Evolutionary conservation across 30 jellyfish, hydroid and myxozoan species (phyloP), one percentile per base, ranked within the genome.

Genomic region (Chironex yamaguchii): DNA sequence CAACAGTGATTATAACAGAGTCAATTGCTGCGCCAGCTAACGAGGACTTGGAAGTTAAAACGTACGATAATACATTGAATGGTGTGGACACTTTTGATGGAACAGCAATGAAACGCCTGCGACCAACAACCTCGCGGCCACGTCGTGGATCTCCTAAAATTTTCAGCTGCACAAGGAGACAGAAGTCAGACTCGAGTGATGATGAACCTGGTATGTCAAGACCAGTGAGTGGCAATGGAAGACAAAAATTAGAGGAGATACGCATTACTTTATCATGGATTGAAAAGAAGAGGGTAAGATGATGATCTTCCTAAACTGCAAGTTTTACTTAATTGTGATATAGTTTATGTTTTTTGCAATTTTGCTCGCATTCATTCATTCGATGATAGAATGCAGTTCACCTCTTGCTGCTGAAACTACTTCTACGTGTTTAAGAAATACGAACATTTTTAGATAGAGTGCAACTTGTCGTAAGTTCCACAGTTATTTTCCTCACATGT

Each of bases 191-290:
- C 50, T 85, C 95, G 3, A 85, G 95, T 29, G 95, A 85, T 0
- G 95, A 85, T 62, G 66, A 31, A 36, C 82, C 29, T n/a, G 67
- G 17, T 17, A 25, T 4, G 1, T 21, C 66, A 32, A 49, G 62
- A 12, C 67, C 66, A 0, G 82, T n/a, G 17, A 17, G 24, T 29
- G 85, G 67, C 32, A 86, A 87, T 36, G 24, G 72, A 28, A 66
- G 80, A 27, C 84, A 90, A 4, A 90, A 82, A 36, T 34, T 81
- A 68, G 94, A 90, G 68, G 95, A 90, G 58, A 71, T 90, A 3
- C 84, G 89, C 27, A 77, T 90, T 32, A 82, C 97, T 1, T 35
- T 74, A 62, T 72, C 89, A 2, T 90, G 97, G 97, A 82, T 90
- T 23, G 52, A 80, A 24, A 29, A 67, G 22, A 65, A 90, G 67